These are phyloP conservation scores for Hydropsyche tenuis DNA, from an alignment of 1,140 invertebrate species.

Conservation along the genomic window DNA sequence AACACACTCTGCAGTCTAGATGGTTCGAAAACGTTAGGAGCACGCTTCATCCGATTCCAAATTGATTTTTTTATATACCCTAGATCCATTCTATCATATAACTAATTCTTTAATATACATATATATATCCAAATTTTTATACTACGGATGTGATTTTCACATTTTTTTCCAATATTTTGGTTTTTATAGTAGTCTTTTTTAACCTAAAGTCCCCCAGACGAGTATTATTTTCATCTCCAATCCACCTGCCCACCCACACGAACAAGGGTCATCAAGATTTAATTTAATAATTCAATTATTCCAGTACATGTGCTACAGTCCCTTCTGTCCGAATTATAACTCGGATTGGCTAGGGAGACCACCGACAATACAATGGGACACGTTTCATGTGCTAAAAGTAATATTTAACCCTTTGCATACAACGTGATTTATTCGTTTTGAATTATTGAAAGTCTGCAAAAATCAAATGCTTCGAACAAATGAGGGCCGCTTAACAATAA, in stretches of 20 bases:
- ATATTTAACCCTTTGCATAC: constrained; percentile 8
- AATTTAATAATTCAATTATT: constrained; percentile 39
- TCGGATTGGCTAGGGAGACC: no score
- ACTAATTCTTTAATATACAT: no score
- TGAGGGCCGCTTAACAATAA: no score
- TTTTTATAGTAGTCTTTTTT: not conserved
- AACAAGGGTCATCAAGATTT: constrained; percentile 30
- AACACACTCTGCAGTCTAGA: no score
- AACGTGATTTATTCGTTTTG: not conserved
- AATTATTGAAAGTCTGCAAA: not conserved
- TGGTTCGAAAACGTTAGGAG: no score
- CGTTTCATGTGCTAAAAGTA: not conserved
- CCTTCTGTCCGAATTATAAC: constrained; percentile 17
- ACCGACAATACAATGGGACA: not conserved
- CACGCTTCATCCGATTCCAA: no score
- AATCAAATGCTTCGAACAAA: no score
- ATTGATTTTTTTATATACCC: no score
- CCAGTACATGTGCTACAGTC: constrained; percentile 28
- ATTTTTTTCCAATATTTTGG: not conserved
- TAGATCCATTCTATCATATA: no score
- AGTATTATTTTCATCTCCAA: constrained; percentile 5
- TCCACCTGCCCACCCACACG: not conserved
- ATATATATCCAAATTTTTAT: no score
- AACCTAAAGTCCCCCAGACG: not conserved
- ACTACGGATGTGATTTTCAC: no score